These are phyloP conservation scores for Tetrax tetrax DNA, from an alignment of 2,113 vertebrate genomes.

Conservation along the genomic window DNA sequence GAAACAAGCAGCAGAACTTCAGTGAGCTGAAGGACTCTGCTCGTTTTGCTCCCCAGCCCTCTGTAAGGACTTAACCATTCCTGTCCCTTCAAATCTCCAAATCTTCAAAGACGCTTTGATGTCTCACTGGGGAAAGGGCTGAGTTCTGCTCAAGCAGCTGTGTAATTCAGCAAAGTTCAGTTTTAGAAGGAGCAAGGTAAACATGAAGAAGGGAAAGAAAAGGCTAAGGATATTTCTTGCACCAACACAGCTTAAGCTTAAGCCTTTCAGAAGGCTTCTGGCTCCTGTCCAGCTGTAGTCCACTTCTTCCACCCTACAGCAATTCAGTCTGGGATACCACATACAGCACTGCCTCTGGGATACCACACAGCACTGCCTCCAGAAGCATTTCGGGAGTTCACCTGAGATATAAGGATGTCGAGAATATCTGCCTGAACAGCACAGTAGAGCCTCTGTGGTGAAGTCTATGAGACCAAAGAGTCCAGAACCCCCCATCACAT, in stretches of 20 bases:
- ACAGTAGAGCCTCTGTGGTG: background rate
- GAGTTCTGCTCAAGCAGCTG: background rate
- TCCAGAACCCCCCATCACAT: background rate
- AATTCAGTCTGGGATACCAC: background rate
- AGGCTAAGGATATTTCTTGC: background rate
- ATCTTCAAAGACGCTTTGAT: background rate
- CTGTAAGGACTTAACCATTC: background rate
- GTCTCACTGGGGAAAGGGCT: background rate
- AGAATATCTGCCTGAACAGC: background rate
- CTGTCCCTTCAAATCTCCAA: background rate
- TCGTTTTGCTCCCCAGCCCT: background rate
- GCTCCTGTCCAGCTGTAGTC: background rate
- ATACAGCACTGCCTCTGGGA: background rate
- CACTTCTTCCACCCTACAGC: background rate
- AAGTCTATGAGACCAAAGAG: background rate
- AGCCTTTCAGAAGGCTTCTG: background rate
- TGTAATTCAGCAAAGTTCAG: background rate
- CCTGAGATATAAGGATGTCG: background rate
- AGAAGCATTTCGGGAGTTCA: background rate
- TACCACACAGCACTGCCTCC: background rate
- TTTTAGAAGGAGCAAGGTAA: background rate
- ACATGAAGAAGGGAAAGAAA: background rate
- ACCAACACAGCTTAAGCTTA: background rate
- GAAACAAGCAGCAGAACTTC: background rate
- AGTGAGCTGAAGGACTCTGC: background rate